Conservation (phyloP, 2,113 vertebrate species). For the Oreochromis spilurus region DNA sequence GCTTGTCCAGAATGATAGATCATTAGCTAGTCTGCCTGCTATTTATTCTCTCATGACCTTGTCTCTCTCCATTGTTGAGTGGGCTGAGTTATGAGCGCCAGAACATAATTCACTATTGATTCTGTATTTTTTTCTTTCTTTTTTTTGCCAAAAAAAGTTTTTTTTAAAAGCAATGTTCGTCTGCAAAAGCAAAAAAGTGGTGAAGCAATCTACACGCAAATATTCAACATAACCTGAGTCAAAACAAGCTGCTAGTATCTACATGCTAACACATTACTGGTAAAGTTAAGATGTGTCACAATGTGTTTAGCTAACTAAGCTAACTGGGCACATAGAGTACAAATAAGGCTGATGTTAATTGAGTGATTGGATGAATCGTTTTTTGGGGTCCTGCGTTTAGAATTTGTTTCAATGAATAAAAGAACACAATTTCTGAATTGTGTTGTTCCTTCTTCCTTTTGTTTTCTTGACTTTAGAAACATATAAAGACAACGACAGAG, state of each 20-base stretch:
- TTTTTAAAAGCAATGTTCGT: neutral
- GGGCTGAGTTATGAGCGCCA: constrained; percentile 84
- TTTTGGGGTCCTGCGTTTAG: neutral
- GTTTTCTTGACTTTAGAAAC: neutral
- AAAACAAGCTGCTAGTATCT: neutral
- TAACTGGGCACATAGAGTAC: neutral
- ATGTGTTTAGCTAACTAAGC: neutral
- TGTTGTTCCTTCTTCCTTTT: neutral
- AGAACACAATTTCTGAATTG: neutral
- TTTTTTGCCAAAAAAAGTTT: constrained; percentile 18
- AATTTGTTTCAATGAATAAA: neutral
- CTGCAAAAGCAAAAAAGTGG: neutral
- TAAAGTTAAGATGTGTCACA: neutral
- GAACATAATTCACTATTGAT: constrained; percentile 88
- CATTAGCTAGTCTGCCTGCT: constrained; percentile 80
- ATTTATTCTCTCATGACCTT: constrained; percentile 94
- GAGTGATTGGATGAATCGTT: neutral
- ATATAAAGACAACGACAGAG: neutral
- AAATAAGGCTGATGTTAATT: neutral
- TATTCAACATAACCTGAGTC: neutral
- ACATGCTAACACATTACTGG: neutral
- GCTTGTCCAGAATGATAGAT: constrained; percentile 89
- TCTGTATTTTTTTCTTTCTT: constrained; percentile 39
- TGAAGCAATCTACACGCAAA: neutral
- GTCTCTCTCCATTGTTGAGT: constrained; percentile 86